phyloP scores from a whole-genome alignment of 2,113 vertebrate species.

The Phalacrocorax carbo region DNA sequence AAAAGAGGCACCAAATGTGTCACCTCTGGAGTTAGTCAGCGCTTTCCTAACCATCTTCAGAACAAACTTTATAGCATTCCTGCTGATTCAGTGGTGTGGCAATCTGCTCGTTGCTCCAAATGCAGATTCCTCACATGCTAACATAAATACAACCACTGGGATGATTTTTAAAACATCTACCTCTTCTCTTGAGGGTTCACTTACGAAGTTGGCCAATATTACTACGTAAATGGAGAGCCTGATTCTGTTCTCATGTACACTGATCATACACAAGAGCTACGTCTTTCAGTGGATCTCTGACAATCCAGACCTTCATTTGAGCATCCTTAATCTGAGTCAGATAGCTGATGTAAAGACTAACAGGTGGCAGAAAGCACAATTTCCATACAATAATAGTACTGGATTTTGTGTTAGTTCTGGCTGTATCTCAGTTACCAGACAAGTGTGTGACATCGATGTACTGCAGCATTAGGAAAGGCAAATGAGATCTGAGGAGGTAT shows the following conservation, averaged over 20 bases:
- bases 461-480: not conserved
- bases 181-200: not conserved
- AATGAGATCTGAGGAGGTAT: not conserved
- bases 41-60: not conserved
- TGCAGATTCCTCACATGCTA: not conserved
- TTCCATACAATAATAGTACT: not conserved
- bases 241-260: not conserved
- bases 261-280: not conserved
- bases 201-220: not conserved
- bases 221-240: not conserved
- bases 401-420: not conserved
- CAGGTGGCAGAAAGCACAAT: not conserved
- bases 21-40: slow-evolving; percentile 24
- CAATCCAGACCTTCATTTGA: not conserved
- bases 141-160: not conserved
- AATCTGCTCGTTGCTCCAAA: not conserved
- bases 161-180: not conserved
- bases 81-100: not conserved
- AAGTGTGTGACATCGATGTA: not conserved
- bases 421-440: not conserved
- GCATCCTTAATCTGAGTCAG: not conserved
- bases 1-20: not conserved
- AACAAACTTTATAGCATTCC: not conserved
- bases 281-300: not conserved
- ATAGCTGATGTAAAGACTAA: not conserved